Percentiles rank a stretch among this genome's conserved stretches.
These are phyloP conservation scores for Parotia lawesii DNA, from an alignment of 2,113 vertebrate genomes.

Conservation along the genomic window DNA sequence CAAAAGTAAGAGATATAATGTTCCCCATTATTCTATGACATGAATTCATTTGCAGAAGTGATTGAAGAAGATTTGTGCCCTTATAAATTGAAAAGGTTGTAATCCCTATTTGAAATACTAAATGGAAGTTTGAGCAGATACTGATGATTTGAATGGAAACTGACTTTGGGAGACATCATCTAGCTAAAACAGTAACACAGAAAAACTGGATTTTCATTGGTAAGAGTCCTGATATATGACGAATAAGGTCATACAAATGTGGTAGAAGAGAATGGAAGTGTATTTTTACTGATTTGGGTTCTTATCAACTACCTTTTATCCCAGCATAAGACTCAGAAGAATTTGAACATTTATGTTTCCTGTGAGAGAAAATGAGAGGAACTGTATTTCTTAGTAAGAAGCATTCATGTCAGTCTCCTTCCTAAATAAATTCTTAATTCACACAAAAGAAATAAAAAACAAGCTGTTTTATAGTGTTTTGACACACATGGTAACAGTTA, in stretches of 20 bases:
- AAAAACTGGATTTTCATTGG: not conserved
- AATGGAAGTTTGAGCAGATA: not conserved
- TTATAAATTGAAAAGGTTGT: not conserved
- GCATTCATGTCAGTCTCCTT: not conserved
- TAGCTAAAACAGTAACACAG: not conserved
- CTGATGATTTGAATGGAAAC: not conserved
- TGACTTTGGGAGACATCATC: not conserved
- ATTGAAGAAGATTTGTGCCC: not conserved
- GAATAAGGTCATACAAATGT: not conserved
- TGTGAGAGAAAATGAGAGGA: not conserved
- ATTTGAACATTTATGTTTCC: not conserved
- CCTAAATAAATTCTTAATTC: not conserved
- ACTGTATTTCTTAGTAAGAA: not conserved
- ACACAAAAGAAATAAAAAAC: not conserved
- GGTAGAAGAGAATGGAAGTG: not conserved
- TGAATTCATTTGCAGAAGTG: not conserved
- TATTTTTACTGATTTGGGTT: not conserved
- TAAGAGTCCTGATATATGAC: not conserved
- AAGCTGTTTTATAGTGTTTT: not conserved
- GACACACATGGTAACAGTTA: not conserved
- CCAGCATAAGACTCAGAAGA: not conserved
- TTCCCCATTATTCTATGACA: not conserved
- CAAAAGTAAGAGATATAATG: not conserved
- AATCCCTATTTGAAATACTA: not conserved
- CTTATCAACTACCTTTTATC: not conserved